Conservation (phyloP, 2,113 vertebrate genomes). For the Phoxinus phoxinus region DNA sequence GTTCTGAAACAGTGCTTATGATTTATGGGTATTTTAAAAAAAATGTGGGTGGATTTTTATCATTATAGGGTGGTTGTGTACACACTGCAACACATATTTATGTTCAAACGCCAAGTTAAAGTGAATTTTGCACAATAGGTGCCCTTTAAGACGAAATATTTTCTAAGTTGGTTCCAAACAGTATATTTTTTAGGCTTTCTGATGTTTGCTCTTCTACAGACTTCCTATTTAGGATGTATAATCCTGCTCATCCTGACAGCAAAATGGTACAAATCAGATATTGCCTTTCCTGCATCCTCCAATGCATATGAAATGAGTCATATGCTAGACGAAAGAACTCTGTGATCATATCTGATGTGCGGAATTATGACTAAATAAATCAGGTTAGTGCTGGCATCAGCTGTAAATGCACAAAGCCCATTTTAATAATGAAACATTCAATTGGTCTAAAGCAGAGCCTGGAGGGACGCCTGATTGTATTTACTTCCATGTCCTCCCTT, state of each 20-base stretch:
- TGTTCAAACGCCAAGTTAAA: no score
- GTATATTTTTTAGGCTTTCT: not conserved
- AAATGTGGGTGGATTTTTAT: no score
- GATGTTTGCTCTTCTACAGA: not conserved
- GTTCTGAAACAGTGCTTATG: no score
- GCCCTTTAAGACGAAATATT: not conserved
- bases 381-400: conserved; percentile 38
- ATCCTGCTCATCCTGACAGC: conserved; percentile 7
- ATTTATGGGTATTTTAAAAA: no score
- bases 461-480: conserved; percentile 43
- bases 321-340: conserved; percentile 28
- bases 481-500: conserved; percentile 16
- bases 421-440: conserved; percentile 54
- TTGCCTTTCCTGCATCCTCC: conserved; percentile 32
- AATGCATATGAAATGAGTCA: conserved; percentile 51
- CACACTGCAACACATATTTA: no score
- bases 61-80: no score
- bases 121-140: no score
- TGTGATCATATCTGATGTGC: conserved; percentile 44
- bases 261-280: conserved; percentile 46
- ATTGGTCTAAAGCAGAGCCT: conserved; percentile 45
- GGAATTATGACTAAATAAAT: conserved; percentile 52
- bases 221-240: not conserved
- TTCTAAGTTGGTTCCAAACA: not conserved
- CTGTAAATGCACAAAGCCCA: conserved; percentile 40